Conservation (phyloP, 2,797 vertebrate species). For the Esox lucius region DNA sequence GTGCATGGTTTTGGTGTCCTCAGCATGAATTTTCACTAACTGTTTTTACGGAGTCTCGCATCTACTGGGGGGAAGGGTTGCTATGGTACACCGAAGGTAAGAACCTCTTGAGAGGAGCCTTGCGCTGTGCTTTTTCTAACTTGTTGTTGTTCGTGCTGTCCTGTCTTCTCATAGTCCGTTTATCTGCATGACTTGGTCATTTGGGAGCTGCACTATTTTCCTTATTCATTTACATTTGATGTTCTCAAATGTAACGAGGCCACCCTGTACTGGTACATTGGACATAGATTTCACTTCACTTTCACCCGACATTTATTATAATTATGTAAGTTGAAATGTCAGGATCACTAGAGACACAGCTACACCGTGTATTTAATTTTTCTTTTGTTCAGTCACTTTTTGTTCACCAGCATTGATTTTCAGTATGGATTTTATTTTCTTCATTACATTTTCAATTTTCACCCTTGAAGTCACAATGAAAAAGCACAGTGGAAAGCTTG, state of each 20-base stretch:
- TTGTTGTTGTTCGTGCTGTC: slow-evolving; percentile 36
- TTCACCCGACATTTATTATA: slow-evolving; percentile 12
- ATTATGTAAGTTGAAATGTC: neutral
- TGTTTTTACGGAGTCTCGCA: slow-evolving; percentile 89
- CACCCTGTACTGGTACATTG: neutral
- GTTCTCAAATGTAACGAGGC: slow-evolving; percentile 6
- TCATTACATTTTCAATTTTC: slow-evolving; percentile 7
- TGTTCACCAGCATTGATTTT: slow-evolving; percentile 11
- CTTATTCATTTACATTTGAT: slow-evolving; percentile 42
- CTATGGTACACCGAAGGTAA: slow-evolving; percentile 62
- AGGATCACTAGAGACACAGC: neutral
- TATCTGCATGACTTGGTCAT: slow-evolving; percentile 72
- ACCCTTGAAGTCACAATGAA: slow-evolving; percentile 53
- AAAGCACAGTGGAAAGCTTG: slow-evolving; percentile 80
- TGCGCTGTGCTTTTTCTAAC: slow-evolving; percentile 80
- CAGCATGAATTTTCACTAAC: slow-evolving; percentile 83
- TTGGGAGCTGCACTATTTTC: slow-evolving; percentile 62
- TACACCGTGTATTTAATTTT: neutral
- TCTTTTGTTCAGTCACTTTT: slow-evolving; percentile 2
- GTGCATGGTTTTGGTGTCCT: slow-evolving; percentile 78
- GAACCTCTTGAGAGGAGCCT: slow-evolving; percentile 62
- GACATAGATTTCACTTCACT: slow-evolving; percentile 8
- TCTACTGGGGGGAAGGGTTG: slow-evolving; percentile 83
- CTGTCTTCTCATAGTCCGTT: slow-evolving; percentile 58
- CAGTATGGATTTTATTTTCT: neutral